Evolutionary conservation across 2,888 invertebrate species (phyloP), one percentile per base, ranked within the genome.

Genomic region (Myopa tessellatipennis): DNA sequence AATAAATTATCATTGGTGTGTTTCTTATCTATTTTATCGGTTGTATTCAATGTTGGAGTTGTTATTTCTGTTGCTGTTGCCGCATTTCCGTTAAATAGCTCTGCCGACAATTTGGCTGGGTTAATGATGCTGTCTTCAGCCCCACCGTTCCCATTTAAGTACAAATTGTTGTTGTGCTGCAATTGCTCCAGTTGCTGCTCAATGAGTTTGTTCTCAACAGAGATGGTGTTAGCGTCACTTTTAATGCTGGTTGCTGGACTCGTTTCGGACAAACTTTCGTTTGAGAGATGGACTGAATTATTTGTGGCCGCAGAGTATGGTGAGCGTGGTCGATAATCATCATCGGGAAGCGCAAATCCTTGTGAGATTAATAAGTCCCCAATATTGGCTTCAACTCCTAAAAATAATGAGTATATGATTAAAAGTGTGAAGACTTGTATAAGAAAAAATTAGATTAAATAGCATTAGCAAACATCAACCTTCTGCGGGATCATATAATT

Each of bases 401-500:
- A 0, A 75, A 71, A 38, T 16, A n/a, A 4, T 26, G 38, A 73
- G 12, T 36, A 16, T 12, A 55, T 55, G 38, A 38, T 7, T 4
- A 74, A 45, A 63, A 58, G 55, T 18, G 40, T 55, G 58, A 8
- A 34, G 7, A 12, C n/a, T 36, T 45, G 1, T 52, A 45, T 14
- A 40, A n/a, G n/a, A 70, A n/a, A 45, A 45, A 45, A 2, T 10
- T 6, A 45, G 6, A 45, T 45, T 45, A 45, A 45, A 45, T 45
- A 45, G 26, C 26, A 26, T 26, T 26, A 1, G 26, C 0, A 36
- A 36, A 12, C 65, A 18, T 85, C 86, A 45, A 90, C 93, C 91
- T 79, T 93, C 92, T 77, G 90, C 91, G 76, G 92, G 91, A 87
- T 95, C 94, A 85, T 92, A 94, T 36, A 96, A 88, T 85, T 94